Percentiles rank a stretch among this genome's conserved stretches.
These are phyloP conservation scores for Heteromyza rotundicornis DNA, from an alignment of 2,888 invertebrate species.

Conservation along the genomic window DNA sequence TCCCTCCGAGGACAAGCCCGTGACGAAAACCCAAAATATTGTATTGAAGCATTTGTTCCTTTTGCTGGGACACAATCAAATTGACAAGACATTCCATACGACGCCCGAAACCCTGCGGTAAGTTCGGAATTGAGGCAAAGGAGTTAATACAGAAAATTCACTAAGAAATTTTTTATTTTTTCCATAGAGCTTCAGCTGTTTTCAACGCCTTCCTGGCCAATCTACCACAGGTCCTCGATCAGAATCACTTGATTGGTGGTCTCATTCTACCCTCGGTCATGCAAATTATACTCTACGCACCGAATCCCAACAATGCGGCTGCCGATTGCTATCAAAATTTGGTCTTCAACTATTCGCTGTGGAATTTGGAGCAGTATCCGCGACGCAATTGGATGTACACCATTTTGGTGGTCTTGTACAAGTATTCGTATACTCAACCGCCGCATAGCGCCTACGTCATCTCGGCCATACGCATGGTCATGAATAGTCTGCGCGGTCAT, in stretches of 20 bases:
- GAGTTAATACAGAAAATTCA: background rate
- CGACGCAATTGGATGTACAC: constrained; percentile 93
- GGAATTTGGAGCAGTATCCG: constrained; percentile 85
- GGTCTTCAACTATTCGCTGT: constrained; percentile 77
- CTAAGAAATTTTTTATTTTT: background rate
- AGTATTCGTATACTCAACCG: constrained; percentile 82
- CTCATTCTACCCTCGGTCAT: constrained; percentile 85
- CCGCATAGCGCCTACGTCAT: constrained; percentile 75
- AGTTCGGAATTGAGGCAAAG: no score
- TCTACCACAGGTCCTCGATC: constrained; percentile 91
- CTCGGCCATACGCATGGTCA: constrained; percentile 83
- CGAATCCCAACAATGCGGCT: constrained; percentile 73
- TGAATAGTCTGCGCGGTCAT: constrained; percentile 76
- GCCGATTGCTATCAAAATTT: constrained; percentile 69
- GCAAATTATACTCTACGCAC: constrained; percentile 80
- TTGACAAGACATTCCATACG: constrained; percentile 90
- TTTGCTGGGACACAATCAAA: constrained; percentile 89
- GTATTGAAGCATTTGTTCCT: constrained; percentile 91
- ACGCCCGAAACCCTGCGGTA: constrained; percentile 85
- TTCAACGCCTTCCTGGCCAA: constrained; percentile 96
- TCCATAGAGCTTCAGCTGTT: constrained; percentile 82
- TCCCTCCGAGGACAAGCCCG: constrained; percentile 84
- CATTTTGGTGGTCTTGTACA: constrained; percentile 91
- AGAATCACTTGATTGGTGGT: constrained; percentile 93
- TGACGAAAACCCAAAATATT: constrained; percentile 80